A percentile compares a stretch with the other conserved stretches of the same genome.
Evolutionary conservation across 2,797 vertebrate genomes (phyloP).

Genomic region (Sebastes minor): DNA sequence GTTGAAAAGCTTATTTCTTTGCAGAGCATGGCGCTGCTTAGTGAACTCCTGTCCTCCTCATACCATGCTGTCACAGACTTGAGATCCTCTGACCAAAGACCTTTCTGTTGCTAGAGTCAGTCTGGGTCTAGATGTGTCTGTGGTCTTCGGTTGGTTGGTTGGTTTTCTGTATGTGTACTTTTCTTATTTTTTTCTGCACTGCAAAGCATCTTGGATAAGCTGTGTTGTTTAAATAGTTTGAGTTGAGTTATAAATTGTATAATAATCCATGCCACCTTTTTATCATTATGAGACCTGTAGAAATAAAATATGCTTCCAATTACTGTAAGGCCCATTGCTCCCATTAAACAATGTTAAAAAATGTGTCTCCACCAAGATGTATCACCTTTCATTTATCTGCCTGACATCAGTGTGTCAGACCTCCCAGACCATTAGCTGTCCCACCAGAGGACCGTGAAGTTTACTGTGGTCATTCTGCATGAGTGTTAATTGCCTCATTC

Average conservation of each 20-base stretch:
- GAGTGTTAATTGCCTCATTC: slow-evolving; percentile 35
- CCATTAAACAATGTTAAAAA: neutral
- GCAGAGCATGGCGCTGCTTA: neutral
- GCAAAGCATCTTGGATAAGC: neutral
- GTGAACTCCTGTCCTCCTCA: neutral
- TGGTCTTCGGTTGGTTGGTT: neutral
- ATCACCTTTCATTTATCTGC: neutral
- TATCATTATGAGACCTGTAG: neutral
- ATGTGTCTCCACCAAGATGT: neutral
- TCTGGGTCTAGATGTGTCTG: neutral
- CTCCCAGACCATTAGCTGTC: neutral
- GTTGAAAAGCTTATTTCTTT: slow-evolving; percentile 19
- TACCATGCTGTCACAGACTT: neutral
- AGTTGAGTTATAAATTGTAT: neutral
- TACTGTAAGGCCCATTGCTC: neutral
- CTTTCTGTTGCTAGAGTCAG: neutral
- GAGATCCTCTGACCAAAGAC: neutral
- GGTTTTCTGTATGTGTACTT: neutral
- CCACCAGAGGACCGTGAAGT: neutral
- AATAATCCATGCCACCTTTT: neutral
- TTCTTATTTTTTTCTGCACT: neutral
- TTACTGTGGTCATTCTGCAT: slow-evolving; percentile 1
- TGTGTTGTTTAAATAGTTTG: neutral
- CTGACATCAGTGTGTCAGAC: neutral
- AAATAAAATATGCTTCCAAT: neutral